A percentile compares a stretch with the other conserved stretches of the same genome.
Evolutionary conservation across 2,113 vertebrate genomes (phyloP).

Genomic region (Haliaeetus leucogaster): DNA sequence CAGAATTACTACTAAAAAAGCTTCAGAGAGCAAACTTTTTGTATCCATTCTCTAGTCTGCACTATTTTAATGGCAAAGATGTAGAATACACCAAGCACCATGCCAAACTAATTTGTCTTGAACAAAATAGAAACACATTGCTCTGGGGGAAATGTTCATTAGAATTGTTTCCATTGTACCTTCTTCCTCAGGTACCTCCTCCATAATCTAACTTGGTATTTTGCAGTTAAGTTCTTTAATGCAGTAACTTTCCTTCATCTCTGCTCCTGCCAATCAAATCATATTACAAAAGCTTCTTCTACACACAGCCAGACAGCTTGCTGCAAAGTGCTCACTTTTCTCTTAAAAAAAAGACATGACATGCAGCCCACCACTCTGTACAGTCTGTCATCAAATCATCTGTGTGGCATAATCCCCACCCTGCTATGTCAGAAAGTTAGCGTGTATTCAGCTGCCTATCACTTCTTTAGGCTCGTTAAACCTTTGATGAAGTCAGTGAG

Average conservation of each 20-base stretch:
- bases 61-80: background rate
- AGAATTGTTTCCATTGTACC: background rate
- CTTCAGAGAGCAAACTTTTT: background rate
- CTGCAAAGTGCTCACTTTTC: background rate
- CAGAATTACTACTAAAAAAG: background rate
- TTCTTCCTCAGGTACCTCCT: background rate
- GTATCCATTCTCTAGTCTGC: background rate
- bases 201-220: background rate
- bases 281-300: background rate
- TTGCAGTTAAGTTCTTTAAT: background rate
- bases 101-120: background rate
- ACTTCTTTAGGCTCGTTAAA: background rate
- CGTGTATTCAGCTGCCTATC: background rate
- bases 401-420: slow-evolving; percentile 1
- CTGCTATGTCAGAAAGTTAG: background rate
- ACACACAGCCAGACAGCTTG: background rate
- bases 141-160: background rate
- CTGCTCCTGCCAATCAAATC: background rate
- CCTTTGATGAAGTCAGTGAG: background rate
- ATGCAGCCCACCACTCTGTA: background rate
- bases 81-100: background rate
- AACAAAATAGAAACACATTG: background rate
- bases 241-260: background rate
- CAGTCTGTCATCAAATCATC: background rate
- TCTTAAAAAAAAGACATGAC: background rate